Conservation (phyloP, 2,797 vertebrate species). For the Oreochromis mossambicus region DNA sequence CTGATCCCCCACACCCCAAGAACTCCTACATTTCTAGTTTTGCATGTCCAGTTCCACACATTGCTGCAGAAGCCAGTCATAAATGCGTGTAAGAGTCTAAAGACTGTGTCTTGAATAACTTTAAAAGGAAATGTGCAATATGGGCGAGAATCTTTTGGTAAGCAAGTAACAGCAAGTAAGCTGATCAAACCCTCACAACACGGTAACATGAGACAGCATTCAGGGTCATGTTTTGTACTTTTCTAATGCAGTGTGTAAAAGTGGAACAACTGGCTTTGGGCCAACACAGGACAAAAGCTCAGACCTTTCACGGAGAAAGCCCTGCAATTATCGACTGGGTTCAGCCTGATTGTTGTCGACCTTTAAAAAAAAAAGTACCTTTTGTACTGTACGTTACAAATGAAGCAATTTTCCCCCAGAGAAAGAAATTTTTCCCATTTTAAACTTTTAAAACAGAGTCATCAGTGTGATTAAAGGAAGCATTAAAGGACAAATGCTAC, state of each 20-base stretch:
- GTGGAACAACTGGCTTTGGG: conserved; percentile 54
- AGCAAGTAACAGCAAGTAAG: not conserved
- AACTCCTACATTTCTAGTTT: not conserved
- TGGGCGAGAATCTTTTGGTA: not conserved
- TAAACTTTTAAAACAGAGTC: conserved; percentile 26
- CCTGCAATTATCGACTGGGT: conserved; percentile 52
- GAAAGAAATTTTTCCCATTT: conserved; percentile 35
- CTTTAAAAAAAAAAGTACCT: not conserved
- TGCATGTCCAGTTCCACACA: not conserved
- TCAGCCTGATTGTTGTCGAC: conserved; percentile 28
- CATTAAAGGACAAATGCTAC: conserved; percentile 3
- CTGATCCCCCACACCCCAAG: not conserved
- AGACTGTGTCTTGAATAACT: not conserved
- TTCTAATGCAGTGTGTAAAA: conserved; percentile 49
- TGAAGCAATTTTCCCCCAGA: conserved; percentile 19
- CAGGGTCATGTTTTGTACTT: conserved; percentile 43
- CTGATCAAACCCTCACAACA: conserved; percentile 17
- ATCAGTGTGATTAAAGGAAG: conserved; percentile 39
- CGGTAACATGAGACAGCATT: conserved; percentile 41
- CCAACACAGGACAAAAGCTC: conserved; percentile 52
- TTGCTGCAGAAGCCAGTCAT: not conserved
- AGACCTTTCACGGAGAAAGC: conserved; percentile 14
- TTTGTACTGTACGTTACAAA: conserved; percentile 51
- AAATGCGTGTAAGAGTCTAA: not conserved
- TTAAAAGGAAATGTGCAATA: not conserved